Percentiles rank a stretch among this genome's conserved stretches.
These are phyloP conservation scores for Notothenia rossii DNA, from an alignment of 2,113 vertebrate species.

Conservation along the genomic window DNA sequence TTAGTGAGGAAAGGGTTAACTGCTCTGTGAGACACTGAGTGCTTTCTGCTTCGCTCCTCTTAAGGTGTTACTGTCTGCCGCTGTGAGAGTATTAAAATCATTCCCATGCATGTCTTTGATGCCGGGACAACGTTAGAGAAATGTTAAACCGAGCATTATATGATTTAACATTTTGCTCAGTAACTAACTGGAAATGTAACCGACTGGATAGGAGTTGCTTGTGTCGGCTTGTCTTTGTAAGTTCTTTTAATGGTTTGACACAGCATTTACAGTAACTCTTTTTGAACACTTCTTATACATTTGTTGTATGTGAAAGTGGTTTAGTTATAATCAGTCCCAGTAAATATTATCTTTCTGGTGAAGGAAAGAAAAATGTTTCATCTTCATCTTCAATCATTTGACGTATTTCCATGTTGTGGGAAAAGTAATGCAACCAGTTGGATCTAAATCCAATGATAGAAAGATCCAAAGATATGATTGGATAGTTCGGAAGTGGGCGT, in stretches of 20 bases:
- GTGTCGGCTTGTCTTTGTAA: constrained; percentile 13
- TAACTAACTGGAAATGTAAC: constrained; percentile 41
- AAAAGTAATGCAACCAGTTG: background rate
- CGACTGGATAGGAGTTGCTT: constrained; percentile 4
- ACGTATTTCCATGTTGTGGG: too few species aligned
- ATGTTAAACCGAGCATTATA: constrained; percentile 7
- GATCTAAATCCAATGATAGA: background rate
- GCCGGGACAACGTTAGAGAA: constrained; percentile 22
- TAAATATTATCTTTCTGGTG: background rate
- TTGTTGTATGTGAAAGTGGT: background rate
- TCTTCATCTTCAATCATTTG: background rate
- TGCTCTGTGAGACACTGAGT: constrained; percentile 20
- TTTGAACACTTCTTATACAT: background rate
- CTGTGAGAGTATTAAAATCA: background rate
- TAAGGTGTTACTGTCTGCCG: background rate
- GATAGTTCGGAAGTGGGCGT: background rate
- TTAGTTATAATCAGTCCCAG: background rate
- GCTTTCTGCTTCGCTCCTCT: constrained; percentile 9
- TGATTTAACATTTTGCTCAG: constrained; percentile 26
- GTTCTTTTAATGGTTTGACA: background rate
- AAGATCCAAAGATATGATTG: background rate
- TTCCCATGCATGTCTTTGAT: constrained; percentile 59
- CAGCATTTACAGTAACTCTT: too few species aligned
- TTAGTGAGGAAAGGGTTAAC: constrained; percentile 15
- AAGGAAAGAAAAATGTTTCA: background rate